Conservation (phyloP, 2,797 vertebrate genomes). For the Salmo trutta region DNA sequence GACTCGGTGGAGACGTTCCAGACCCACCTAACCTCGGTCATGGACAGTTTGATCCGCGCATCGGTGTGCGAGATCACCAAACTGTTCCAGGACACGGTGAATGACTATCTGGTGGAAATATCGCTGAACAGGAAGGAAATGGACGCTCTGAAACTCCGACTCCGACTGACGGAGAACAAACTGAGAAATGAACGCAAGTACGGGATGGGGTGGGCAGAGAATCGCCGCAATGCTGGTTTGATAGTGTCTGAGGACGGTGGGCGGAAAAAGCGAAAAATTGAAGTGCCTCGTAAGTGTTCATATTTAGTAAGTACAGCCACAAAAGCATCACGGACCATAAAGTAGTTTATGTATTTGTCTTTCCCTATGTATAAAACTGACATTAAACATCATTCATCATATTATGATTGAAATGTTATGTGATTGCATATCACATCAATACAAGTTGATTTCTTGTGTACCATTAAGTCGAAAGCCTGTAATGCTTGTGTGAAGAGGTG, state of each 20-base stretch:
- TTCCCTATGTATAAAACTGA: neutral
- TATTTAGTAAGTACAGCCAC: conserved; percentile 1
- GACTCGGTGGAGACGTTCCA: conserved; percentile 80
- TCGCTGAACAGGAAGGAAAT: conserved; percentile 81
- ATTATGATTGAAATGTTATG: neutral
- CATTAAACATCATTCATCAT: neutral
- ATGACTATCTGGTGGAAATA: conserved; percentile 81
- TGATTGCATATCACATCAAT: neutral
- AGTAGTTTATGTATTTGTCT: neutral
- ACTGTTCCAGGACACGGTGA: conserved; percentile 82
- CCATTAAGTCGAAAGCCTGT: conserved; percentile 10
- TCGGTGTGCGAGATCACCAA: conserved; percentile 83
- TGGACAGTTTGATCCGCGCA: conserved; percentile 81
- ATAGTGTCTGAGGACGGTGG: conserved; percentile 46
- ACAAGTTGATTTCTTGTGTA: neutral
- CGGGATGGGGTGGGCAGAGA: conserved; percentile 78
- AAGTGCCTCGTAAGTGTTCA: conserved; percentile 67
- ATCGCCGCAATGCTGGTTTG: conserved; percentile 72
- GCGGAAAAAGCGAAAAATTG: conserved; percentile 70
- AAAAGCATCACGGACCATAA: conserved; percentile 1
- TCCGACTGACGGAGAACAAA: conserved; percentile 78
- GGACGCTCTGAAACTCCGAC: conserved; percentile 75
- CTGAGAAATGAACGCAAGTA: conserved; percentile 80
- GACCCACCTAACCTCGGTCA: conserved; percentile 80
- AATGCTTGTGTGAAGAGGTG: conserved; percentile 59